Evolutionary conservation across 2,888 invertebrate genomes (phyloP), one percentile per base, ranked within the genome.

Genomic region (Alitta virens): DNA sequence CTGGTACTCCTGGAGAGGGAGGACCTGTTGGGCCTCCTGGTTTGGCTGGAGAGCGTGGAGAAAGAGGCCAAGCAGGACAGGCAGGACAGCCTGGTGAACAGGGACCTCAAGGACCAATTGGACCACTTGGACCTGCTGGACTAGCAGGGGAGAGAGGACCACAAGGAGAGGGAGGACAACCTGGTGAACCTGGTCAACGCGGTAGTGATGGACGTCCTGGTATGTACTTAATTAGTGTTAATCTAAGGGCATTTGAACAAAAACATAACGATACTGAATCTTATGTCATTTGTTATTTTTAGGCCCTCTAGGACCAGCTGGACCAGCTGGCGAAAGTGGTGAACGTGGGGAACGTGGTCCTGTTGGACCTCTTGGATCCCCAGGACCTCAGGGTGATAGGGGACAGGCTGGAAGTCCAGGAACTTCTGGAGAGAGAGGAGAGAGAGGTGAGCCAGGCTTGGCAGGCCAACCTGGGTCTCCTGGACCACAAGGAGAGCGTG

Each of bases 331-430:
- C 12, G 49, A 56, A 24, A 33, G 43, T 43, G 61, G 61, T 43
- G 61, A 56, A 18, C 33, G 54, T 21, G 61, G 61, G 7, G 61
- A 18, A 12, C 23, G 40, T 25, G 61, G 61, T 21, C 27, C 16
- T 56, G 64, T 53, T 42, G 67, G 67, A 18, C 16, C 42, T 16
- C 24, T 53, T 43, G 67, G 67, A 40, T 49, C 55, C 23, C n/a
- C 27, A 2, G 66, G 66, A 26, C 33, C 53, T 12, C 26, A 40
- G 24, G 67, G 67, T 38, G 23, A 42, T 12, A n/a, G 5, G 27
- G 65, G 65, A 40, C 18, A 40, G 42, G 25, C 40, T 16, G 67
- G 67, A 25, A 23, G 25, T 16, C 49, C 53, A 23, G 61, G 61
- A 16, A 16, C 42, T 24, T 42, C 58, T n/a, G 68, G 68, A 26